Evolutionary conservation across 53 echinoderm and acorn worm genomes (phyloP).

Genomic region (Paracentrotus lividus): DNA sequence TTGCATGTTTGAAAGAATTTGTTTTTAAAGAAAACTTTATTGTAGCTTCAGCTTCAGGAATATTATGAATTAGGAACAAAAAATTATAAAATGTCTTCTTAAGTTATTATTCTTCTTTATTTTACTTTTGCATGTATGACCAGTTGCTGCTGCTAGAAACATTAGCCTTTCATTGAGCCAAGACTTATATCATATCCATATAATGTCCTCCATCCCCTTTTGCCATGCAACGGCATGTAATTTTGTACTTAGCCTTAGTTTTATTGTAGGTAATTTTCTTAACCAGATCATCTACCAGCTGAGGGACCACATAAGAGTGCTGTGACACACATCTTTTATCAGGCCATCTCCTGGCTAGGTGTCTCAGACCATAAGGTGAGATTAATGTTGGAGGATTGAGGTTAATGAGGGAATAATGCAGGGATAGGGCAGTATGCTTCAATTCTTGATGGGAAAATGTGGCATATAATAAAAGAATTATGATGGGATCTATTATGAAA

Average conservation of each 20-base stretch:
- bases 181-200: neutral
- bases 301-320: constrained; percentile 97
- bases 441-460: too few species aligned
- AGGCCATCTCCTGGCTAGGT: constrained; percentile 87
- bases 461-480: neutral
- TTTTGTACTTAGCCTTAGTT: neutral
- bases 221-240: too few species aligned
- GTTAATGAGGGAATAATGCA: neutral
- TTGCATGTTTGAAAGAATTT: too few species aligned
- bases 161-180: neutral
- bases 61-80: too few species aligned
- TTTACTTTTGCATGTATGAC: too few species aligned
- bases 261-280: neutral
- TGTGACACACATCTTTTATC: constrained; percentile 93
- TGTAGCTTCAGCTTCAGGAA: too few species aligned
- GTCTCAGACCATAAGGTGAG: constrained; percentile 99
- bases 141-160: too few species aligned
- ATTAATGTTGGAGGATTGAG: neutral
- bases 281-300: constrained; percentile 69
- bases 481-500: too few species aligned
- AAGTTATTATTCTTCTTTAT: too few species aligned
- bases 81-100: too few species aligned
- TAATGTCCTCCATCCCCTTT: neutral
- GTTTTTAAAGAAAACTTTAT: too few species aligned
- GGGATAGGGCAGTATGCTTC: neutral